Percentiles rank a stretch among this genome's conserved stretches.
Conservation (phyloP, 2,888 invertebrate species). For the Schizotus pectinicornis region DNA sequence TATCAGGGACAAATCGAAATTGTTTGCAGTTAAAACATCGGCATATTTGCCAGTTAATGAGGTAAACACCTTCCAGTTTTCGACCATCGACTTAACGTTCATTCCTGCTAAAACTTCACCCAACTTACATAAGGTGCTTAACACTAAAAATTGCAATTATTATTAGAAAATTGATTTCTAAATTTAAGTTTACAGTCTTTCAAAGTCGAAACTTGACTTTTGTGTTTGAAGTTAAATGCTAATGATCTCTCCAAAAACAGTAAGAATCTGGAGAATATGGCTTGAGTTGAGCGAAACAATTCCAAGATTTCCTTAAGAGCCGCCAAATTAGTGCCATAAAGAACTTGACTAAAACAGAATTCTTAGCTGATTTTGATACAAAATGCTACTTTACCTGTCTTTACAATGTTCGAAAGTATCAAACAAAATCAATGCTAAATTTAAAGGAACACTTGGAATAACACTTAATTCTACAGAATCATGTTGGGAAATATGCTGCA, state of each 20-base stretch:
- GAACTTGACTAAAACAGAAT: slow-evolving; percentile 38
- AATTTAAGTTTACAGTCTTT: slow-evolving; percentile 33
- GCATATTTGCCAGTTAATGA: slow-evolving; percentile 61
- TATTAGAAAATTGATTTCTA: background rate
- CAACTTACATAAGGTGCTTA: slow-evolving; percentile 60
- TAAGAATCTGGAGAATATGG: slow-evolving; percentile 38
- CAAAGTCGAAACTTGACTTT: slow-evolving; percentile 30
- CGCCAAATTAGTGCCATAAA: slow-evolving; percentile 38
- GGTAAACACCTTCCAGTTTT: slow-evolving; percentile 64
- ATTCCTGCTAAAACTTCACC: slow-evolving; percentile 60
- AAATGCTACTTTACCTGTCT: slow-evolving; percentile 32
- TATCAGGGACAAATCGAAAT: slow-evolving; percentile 44
- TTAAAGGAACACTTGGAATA: slow-evolving; percentile 24
- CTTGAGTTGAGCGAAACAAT: slow-evolving; percentile 41
- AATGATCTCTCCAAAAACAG: slow-evolving; percentile 33
- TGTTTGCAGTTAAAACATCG: slow-evolving; percentile 49
- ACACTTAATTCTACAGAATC: slow-evolving; percentile 12
- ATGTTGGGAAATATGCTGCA: slow-evolving; percentile 26
- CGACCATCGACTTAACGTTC: slow-evolving; percentile 64
- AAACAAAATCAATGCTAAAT: slow-evolving; percentile 27
- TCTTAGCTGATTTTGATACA: background rate
- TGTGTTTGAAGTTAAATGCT: slow-evolving; percentile 21
- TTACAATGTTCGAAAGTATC: slow-evolving; percentile 36
- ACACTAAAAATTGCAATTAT: slow-evolving; percentile 52
- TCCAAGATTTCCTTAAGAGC: slow-evolving; percentile 38